Conservation (phyloP, 2,888 invertebrate genomes). For the Limnephilus lunatus region DNA sequence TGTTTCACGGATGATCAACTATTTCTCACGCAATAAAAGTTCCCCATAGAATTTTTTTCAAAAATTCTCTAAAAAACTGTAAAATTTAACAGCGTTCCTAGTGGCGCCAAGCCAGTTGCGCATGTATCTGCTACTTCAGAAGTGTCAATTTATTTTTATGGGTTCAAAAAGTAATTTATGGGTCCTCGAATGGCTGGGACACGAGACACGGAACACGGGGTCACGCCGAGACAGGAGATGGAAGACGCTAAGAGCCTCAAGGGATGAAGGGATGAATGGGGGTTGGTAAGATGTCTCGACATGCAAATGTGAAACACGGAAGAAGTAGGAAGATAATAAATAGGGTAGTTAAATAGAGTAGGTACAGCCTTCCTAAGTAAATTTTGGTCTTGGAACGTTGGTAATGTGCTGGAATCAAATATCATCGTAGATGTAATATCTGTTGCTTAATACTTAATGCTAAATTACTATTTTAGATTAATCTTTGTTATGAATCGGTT, state of each 20-base stretch:
- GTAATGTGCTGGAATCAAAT: not conserved
- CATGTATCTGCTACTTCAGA: conserved; percentile 15
- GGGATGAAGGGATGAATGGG: not conserved
- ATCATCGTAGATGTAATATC: not conserved
- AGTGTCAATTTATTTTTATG: conserved; percentile 46
- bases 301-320: conserved; percentile 4
- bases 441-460: too few relatives aligned
- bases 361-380: not conserved
- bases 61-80: not conserved
- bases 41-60: not conserved
- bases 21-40: conserved; percentile 31
- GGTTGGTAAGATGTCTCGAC: not conserved
- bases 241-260: not conserved
- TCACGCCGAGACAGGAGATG: conserved; percentile 5
- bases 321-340: conserved; percentile 26
- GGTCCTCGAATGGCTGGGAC: not conserved
- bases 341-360: not conserved
- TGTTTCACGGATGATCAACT: not conserved
- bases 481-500: too few relatives aligned
- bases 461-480: too few relatives aligned
- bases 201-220: conserved; percentile 37
- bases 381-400: not conserved
- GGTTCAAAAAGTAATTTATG: conserved; percentile 48
- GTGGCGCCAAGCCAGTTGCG: conserved; percentile 38
- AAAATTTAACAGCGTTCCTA: not conserved